Evolutionary conservation across 2,888 invertebrate species (phyloP), one percentile per base, ranked within the genome.

Genomic region (Melikaiella ostensackeni): DNA sequence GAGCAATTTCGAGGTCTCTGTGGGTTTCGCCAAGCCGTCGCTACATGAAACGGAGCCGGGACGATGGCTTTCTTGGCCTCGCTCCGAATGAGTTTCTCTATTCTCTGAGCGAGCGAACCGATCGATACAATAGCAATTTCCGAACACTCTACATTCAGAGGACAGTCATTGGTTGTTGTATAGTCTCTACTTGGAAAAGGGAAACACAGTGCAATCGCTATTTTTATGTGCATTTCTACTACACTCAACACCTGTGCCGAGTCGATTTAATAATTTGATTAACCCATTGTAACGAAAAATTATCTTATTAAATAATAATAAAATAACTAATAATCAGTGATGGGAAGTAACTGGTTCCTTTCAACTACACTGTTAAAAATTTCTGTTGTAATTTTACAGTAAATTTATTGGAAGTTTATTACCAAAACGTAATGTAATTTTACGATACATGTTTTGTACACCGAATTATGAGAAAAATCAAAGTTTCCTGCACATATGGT

Each of bases 1-100:
- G 57, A 75, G 57, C 46, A 75, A 78, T 79, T 80, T 77, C 42
- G 35, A 63, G 77, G 73, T 77, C 63, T 62, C 76, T 73, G 74
- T 70, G 70, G 50, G 13, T n/a, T 27, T 70, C n/a, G 42, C 70
- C 70, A 50, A 50, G 50, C 50, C 50, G 70, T 70, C 70, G 70
- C 70, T 70, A 11, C 30, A 59, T 64, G 42, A 16, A 64, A 9
- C 50, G 9, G 27, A 63, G 30, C 46, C 24, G 50, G 66, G 30
- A 70, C 66, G 66, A 70, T 70, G 50, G 50, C 70, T 70, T 70
- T 50, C 70, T 70, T 70, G 70, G 70, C 70, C 70, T 70, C 30
- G 70, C 70, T 70, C 50, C 50, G 50, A 70, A 70, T 70, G 70
- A 70, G 70, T 70, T 42, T 42, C 66, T 24, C 70, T 70, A 70